Conservation (phyloP, 2,888 invertebrate genomes). For the Psylliodes chrysocephalus region DNA sequence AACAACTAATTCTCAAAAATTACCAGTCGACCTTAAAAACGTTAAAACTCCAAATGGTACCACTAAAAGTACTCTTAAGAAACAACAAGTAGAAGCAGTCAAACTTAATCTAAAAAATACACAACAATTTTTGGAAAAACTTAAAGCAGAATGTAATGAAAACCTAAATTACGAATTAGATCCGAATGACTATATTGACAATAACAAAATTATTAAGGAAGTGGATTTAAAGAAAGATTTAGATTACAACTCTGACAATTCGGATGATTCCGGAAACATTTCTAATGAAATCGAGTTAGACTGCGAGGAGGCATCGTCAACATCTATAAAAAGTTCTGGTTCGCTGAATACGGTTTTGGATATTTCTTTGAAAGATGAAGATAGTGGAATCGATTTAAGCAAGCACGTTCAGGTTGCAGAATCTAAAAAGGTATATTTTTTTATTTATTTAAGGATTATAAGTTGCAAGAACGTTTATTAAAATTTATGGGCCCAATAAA, state of each 20-base stretch:
- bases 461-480: no score
- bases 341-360: constrained; percentile 41
- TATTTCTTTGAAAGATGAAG: constrained; percentile 33
- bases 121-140: constrained; percentile 46
- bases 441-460: no score
- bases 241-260: constrained; percentile 73
- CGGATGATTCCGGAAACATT: constrained; percentile 85
- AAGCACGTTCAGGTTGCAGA: constrained; percentile 14
- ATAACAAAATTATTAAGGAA: constrained; percentile 4
- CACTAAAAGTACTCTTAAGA: constrained; percentile 32
- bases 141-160: constrained; percentile 41
- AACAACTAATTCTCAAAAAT: constrained; percentile 20
- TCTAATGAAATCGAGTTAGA: constrained; percentile 75
- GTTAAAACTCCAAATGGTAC: constrained; percentile 34
- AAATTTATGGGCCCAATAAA: no score
- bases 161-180: constrained; percentile 38
- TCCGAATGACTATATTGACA: constrained; percentile 42
- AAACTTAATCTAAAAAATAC: constrained; percentile 50
- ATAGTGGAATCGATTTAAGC: constrained; percentile 39
- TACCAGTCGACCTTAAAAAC: constrained; percentile 48
- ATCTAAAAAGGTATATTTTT: constrained; percentile 37
- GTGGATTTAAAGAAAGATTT: constrained; percentile 41
- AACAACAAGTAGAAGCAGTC: constrained; percentile 29
- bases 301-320: constrained; percentile 50
- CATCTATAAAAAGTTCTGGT: constrained; percentile 44